Evolutionary conservation across 2,113 vertebrate genomes (phyloP), one percentile per base, ranked within the genome.

Genomic region (Peucedramus taeniatus): DNA sequence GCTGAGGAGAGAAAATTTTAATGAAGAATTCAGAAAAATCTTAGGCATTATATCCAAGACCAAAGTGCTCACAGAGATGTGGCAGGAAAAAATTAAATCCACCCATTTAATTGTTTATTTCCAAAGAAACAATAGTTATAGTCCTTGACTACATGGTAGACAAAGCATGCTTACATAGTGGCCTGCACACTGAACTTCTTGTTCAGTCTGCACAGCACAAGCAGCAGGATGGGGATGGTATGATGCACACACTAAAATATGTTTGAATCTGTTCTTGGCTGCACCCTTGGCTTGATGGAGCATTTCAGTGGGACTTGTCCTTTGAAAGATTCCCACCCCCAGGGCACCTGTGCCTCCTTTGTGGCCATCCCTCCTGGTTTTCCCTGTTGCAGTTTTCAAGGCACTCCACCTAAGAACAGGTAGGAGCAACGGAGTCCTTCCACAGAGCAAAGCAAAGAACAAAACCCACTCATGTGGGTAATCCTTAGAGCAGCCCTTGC

Each of bases 381-480:
- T 13, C 28, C 13, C 42, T 5, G 1, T 8, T 42, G 28, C 7
- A 44, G 33, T 12, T 37, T 78, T 56, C 61, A 40, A 33, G 53
- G 10, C 11, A 8, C 18, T 76, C 27, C 31, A 20, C 21, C 9
- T 83, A 61, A 39, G 61, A 83, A 15, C 0, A 3, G 10, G 27
- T 27, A 45, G 23, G 18, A 71, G 33, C 13, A 90, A 59, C 10
- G 1, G 8, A 85, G 50, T 30, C 44, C 15, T 89, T 68, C 35
- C 21, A 10, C 1, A 45, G 15, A n/a, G 30, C 23, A 75, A 63
- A 84, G 50, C 16, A 61, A 7, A 35, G 75, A 70, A 11, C 7
- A 33, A 59, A 76, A n/a, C 1, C 9, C 35, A 17, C 10, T 15
- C 2, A 3, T 0, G 1, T 22, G 45, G 17, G 6, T 19, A 12